A percentile compares a stretch with the other conserved stretches of the same genome.
These are phyloP conservation scores for Zaprionus africanus DNA, from an alignment of 1,140 invertebrate species.

Conservation along the genomic window DNA sequence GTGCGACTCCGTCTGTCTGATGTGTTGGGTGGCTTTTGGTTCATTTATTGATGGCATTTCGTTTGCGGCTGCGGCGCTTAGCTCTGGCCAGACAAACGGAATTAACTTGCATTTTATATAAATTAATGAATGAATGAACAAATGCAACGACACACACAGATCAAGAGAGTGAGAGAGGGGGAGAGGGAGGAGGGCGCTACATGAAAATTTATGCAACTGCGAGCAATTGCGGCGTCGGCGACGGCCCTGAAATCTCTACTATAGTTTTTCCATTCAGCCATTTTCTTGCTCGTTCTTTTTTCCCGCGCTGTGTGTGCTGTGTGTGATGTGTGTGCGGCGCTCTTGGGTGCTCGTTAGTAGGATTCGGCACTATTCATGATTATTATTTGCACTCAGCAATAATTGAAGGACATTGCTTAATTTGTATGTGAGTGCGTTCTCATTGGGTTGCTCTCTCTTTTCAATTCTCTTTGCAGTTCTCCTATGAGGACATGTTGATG, in stretches of 20 bases:
- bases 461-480: slow-evolving; percentile 62
- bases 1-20: slow-evolving; percentile 13
- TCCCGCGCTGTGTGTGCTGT: slow-evolving; percentile 17
- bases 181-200: slow-evolving; percentile 20
- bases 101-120: slow-evolving; percentile 84
- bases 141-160: slow-evolving; percentile 38
- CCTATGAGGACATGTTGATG: slow-evolving; percentile 84
- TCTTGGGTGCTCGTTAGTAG: slow-evolving; percentile 63
- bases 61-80: slow-evolving; percentile 66
- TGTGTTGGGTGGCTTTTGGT: slow-evolving; percentile 59
- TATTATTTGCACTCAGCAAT: slow-evolving; percentile 81
- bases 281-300: slow-evolving; percentile 36
- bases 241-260: slow-evolving; percentile 62
- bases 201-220: slow-evolving; percentile 72
- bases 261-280: slow-evolving; percentile 30
- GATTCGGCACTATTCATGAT: slow-evolving; percentile 76
- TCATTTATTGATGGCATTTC: slow-evolving; percentile 82
- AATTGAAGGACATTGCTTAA: slow-evolving; percentile 74
- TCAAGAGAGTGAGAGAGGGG: slow-evolving; percentile 2
- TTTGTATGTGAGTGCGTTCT: slow-evolving; percentile 59
- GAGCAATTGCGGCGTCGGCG: slow-evolving; percentile 50
- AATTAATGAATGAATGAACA: slow-evolving; percentile 81
- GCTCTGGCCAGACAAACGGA: slow-evolving; percentile 76
- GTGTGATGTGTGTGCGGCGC: slow-evolving; percentile 5
- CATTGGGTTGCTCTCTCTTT: slow-evolving; percentile 28